These are phyloP conservation scores for Meiosimyza decipiens DNA, from an alignment of 2,888 invertebrate species.

Conservation along the genomic window DNA sequence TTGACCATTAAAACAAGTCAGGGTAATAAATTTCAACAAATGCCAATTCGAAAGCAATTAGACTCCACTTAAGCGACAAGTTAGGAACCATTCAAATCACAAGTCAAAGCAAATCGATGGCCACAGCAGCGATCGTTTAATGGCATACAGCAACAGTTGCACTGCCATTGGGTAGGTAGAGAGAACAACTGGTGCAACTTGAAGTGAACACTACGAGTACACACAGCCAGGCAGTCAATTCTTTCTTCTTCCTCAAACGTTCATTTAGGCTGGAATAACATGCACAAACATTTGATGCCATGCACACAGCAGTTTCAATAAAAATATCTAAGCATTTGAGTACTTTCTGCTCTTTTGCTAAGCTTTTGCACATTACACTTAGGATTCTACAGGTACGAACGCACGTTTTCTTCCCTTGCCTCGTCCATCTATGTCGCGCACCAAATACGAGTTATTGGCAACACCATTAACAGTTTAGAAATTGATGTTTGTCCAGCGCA, in stretches of 20 bases:
- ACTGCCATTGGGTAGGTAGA: background rate
- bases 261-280: background rate
- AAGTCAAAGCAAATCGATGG: conserved; percentile 7
- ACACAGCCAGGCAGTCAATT: background rate
- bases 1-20: background rate
- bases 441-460: conserved; percentile 19
- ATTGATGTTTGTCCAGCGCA: conserved; percentile 17
- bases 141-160: background rate
- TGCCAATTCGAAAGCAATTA: conserved; percentile 32
- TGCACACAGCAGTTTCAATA: background rate
- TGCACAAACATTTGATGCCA: background rate
- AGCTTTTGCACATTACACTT: too few species aligned
- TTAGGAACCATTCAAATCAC: conserved; percentile 29
- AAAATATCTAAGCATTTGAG: conserved; percentile 10
- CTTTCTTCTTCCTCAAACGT: background rate
- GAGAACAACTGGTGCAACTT: background rate
- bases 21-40: conserved; percentile 19
- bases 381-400: conserved; percentile 4
- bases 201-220: background rate
- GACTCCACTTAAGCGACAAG: conserved; percentile 31
- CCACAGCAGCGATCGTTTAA: conserved; percentile 4
- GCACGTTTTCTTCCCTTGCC: background rate
- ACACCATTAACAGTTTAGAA: conserved; percentile 8
- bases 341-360: background rate
- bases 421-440: background rate